Conservation (phyloP, 1,140 invertebrate genomes). For the Pseudobourletiella spinata region DNA sequence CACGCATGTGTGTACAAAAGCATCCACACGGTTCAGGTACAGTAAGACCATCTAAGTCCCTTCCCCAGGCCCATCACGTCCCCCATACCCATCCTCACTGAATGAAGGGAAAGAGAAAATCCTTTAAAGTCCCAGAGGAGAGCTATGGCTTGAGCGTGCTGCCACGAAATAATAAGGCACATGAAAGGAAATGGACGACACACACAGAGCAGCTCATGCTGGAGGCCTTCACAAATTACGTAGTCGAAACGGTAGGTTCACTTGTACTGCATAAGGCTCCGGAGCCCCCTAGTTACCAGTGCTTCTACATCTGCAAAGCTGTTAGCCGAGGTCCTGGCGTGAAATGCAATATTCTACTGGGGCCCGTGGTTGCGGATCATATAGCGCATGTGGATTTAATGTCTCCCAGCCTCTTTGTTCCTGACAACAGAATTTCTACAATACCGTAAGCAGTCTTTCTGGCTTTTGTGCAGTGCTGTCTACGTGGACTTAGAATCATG, state of each 20-base stretch:
- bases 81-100: background rate
- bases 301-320: too few relatives aligned
- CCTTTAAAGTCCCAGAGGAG: background rate
- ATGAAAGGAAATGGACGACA: background rate
- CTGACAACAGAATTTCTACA: too few relatives aligned
- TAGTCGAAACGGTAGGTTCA: background rate
- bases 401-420: too few relatives aligned
- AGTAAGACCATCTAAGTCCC: background rate
- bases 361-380: too few relatives aligned
- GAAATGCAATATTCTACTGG: too few relatives aligned
- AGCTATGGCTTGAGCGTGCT: background rate
- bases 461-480: too few relatives aligned
- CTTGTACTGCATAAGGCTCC: background rate
- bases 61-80: background rate
- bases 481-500: too few relatives aligned
- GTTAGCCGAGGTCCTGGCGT: too few relatives aligned
- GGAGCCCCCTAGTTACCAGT: too few relatives aligned
- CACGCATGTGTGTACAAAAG: background rate
- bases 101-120: background rate
- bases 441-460: too few relatives aligned
- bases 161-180: too few relatives aligned
- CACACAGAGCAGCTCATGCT: background rate
- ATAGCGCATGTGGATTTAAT: too few relatives aligned
- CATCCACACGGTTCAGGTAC: background rate
- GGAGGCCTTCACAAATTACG: background rate